Percentiles rank a stretch among this genome's conserved stretches.
Conservation (phyloP, 2,797 vertebrate species). For the Cichlasoma orientale region DNA sequence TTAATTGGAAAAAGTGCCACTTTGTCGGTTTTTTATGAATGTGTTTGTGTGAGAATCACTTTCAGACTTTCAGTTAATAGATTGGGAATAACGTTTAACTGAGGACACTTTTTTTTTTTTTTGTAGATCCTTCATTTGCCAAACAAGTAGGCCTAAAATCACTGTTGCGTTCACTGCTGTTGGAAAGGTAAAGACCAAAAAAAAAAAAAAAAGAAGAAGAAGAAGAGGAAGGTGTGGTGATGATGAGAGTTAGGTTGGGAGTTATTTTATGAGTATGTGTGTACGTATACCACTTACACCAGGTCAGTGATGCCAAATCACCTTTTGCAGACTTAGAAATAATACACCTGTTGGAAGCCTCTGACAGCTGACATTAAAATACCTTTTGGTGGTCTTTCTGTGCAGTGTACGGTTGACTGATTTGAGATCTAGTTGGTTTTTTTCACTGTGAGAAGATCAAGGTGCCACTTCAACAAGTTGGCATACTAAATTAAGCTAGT, state of each 20-base stretch:
- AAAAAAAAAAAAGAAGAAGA: background rate
- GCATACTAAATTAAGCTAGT: slow-evolving; percentile 31
- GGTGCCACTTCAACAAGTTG: slow-evolving; percentile 32
- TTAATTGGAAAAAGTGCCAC: background rate
- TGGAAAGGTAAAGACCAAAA: background rate
- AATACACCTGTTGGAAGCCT: background rate
- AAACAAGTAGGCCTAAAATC: background rate
- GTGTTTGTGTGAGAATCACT: slow-evolving; percentile 1
- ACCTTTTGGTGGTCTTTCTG: background rate
- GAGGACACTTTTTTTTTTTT: background rate
- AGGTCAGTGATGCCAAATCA: background rate
- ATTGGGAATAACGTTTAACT: background rate
- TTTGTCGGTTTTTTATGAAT: background rate
- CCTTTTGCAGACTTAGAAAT: background rate
- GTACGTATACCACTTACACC: background rate
- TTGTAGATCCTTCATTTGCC: background rate
- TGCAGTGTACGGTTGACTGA: slow-evolving; percentile 10
- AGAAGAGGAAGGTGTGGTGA: background rate
- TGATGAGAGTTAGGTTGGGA: background rate
- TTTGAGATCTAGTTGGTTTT: slow-evolving; percentile 20
- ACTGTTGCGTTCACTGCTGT: background rate
- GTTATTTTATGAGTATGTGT: background rate
- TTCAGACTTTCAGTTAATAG: background rate
- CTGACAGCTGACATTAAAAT: background rate
- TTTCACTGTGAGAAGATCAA: slow-evolving; percentile 30